Evolutionary conservation across 2,797 vertebrate genomes (phyloP), one percentile per base, ranked within the genome.

Genomic region (Premnoplex brunnescens): DNA sequence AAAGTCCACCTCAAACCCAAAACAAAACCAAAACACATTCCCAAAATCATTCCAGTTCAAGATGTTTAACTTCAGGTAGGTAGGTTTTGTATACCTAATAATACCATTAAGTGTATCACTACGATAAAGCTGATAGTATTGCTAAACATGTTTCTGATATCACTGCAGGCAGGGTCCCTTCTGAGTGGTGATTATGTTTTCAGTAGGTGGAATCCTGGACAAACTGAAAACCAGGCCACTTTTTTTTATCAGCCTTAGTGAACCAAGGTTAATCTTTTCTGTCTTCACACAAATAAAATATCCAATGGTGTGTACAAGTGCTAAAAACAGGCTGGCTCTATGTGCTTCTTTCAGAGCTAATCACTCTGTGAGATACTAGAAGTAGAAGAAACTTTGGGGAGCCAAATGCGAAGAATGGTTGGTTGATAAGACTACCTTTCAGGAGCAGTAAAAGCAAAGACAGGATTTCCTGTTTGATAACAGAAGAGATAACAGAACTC

Each of bases 401-500:
- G 36, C 67, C 67, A 77, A 63, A 90, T 16, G 24, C 1, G 4
- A 89, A 93, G 85, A 82, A 69, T 11, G 15, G 68, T 21, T 72
- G 66, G 77, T 74, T 91, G 96, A 94, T 93, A 93, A 90, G 78
- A 5, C 39, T 32, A 28, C 63, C 22, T 75, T 69, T 46, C 82
- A 90, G 86, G 43, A 54, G 49, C 71, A 87, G 56, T 52, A 95
- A 89, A 85, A 80, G 69, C 49, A 86, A 91, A 96, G 92, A 30
- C 74, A 76, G 89, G 82, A 85, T 88, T 93, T 95, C 92, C 91
- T 89, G 44, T 36, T 68, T 68, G 89, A 92, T 88, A 90, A 89
- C 62, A 69, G n/a, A 74, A 59, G 20, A 85, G 88, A 95, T 77
- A 93, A 58, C 34, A 39, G 71, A 80, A 76, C 51, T 64, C 79